Evolutionary conservation across 2,797 vertebrate genomes (phyloP), one percentile per base, ranked within the genome.

Genomic region (Staurois parvus): DNA sequence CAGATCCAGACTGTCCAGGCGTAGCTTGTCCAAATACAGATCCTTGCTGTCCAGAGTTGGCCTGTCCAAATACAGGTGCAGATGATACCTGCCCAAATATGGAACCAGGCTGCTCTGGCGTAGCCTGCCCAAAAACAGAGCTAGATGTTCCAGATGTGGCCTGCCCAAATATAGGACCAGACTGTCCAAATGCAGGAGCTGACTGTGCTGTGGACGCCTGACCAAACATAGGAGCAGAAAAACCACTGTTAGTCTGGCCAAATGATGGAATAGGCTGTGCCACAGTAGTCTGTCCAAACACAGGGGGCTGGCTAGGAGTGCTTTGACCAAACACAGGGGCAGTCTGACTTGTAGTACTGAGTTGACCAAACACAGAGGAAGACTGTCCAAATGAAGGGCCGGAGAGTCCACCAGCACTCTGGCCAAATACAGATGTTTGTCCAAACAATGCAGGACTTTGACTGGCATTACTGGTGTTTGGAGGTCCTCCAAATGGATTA

Each of bases 341-440:
- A 76, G 48, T 11, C 7, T 76, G 75, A 69, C 78, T 90, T 93
- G 74, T 19, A 48, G 5, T 30, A 37, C 37, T 10, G 30, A 76
- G 75, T 21, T 26, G 73, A 28, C 15, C 21, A 45, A 26, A 28
- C 13, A 21, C 15, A 7, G 52, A n/a, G 28, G 64, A 66, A 26
- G 64, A 29, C 13, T 66, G 64, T 13, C 48, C 48, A 76, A 76
- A 76, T 6, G 28, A 29, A 62, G 75, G 30, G 28, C 52, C 30
- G 37, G 75, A 34, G 1, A 34, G 29, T 8, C 52, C 40, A 62
- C 28, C 13, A n/a, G 75, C 62, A 21, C 21, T 34, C 52, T 78
- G 76, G 6, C 52, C 52, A 76, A 76, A 76, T 24, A 24, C 13
- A 52, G 73, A 29, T 12, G 84, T 28, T 17, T 80, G 70, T 9